These are phyloP conservation scores for Dyspetes luteomarginatus DNA, from an alignment of 2,888 invertebrate species.

Conservation along the genomic window DNA sequence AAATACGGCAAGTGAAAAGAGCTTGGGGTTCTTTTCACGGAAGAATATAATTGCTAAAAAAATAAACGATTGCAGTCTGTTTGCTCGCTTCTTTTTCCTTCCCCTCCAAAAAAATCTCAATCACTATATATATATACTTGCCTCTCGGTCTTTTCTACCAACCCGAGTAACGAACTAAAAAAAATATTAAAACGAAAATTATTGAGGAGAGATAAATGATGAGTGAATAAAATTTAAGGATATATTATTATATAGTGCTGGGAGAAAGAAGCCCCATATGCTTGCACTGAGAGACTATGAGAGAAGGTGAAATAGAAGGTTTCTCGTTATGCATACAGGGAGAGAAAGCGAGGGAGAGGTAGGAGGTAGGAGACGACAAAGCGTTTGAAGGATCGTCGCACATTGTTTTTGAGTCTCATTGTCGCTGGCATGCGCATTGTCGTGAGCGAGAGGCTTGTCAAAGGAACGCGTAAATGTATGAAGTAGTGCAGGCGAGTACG, in stretches of 20 bases:
- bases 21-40: slow-evolving; percentile 78
- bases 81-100: slow-evolving; percentile 73
- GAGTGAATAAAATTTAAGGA: no score
- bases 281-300: no score
- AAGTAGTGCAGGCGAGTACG: slow-evolving; percentile 61
- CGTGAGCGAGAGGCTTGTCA: slow-evolving; percentile 69
- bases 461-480: slow-evolving; percentile 74
- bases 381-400: slow-evolving; percentile 73
- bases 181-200: no score
- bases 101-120: slow-evolving; percentile 31
- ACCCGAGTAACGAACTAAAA: slow-evolving; percentile 34
- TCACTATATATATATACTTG: slow-evolving; percentile 21
- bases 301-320: slow-evolving; percentile 41
- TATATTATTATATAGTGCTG: no score
- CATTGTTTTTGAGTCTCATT: slow-evolving; percentile 76
- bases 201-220: no score
- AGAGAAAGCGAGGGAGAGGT: slow-evolving; percentile 18
- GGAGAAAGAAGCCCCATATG: no score
- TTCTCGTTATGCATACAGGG: no score
- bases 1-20: slow-evolving; percentile 79
- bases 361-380: slow-evolving; percentile 63
- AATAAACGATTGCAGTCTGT: slow-evolving; percentile 81
- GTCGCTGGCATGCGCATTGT: slow-evolving; percentile 71
- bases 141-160: slow-evolving; percentile 27
- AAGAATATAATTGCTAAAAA: slow-evolving; percentile 82